Percentiles rank a stretch among this genome's conserved stretches.
These are phyloP conservation scores for Lemur catta DNA, from an alignment of 2,797 vertebrate genomes.

Conservation along the genomic window DNA sequence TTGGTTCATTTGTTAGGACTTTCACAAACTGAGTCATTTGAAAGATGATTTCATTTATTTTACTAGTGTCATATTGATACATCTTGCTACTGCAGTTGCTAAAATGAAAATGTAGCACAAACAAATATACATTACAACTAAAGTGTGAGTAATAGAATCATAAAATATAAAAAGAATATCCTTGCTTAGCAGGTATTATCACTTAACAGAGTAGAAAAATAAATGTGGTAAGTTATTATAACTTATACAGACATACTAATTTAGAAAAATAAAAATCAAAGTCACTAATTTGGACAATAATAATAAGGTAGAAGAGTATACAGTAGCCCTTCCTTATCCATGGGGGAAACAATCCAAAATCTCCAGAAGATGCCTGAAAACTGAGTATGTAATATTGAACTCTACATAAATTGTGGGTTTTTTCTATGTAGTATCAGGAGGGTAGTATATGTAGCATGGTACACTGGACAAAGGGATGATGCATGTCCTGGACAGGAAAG, in stretches of 20 bases:
- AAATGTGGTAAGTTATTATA: neutral
- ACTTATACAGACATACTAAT: neutral
- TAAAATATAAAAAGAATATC: neutral
- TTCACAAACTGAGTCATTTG: neutral
- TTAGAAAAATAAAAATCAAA: constrained; percentile 20
- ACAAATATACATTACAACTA: neutral
- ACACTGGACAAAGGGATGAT: neutral
- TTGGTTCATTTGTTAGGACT: constrained; percentile 15
- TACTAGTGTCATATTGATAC: neutral
- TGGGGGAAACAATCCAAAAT: neutral
- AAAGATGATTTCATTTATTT: constrained; percentile 53
- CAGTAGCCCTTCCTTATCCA: neutral
- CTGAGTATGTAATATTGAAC: neutral
- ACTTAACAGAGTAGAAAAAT: neutral
- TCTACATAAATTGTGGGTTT: neutral
- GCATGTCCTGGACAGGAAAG: neutral
- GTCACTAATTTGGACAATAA: neutral
- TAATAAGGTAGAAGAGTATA: neutral
- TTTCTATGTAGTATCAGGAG: neutral
- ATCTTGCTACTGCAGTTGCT: neutral
- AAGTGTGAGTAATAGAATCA: neutral
- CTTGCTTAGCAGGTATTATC: neutral
- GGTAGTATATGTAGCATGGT: neutral
- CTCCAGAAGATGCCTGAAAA: neutral
- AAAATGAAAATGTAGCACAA: constrained; percentile 38